Conservation (phyloP, 2,888 invertebrate species). For the Spialia ferax region DNA sequence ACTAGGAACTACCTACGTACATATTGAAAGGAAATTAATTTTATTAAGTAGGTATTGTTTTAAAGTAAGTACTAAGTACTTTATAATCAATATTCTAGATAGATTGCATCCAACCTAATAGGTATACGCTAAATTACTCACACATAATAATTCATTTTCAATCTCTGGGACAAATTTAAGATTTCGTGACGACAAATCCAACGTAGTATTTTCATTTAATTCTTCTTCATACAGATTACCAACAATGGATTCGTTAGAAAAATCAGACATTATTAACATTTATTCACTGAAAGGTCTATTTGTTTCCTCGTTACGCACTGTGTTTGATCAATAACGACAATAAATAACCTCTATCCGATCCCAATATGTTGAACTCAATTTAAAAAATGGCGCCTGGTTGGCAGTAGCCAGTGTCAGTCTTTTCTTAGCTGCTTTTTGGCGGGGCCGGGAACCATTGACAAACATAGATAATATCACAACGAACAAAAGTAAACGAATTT, state of each 20-base stretch:
- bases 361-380: not conserved
- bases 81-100: too few relatives aligned
- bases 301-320: not conserved
- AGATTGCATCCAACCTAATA: too few relatives aligned
- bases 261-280: slow-evolving; percentile 56
- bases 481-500: too few relatives aligned
- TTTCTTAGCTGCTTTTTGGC: too few relatives aligned
- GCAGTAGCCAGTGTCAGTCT: too few relatives aligned
- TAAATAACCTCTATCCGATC: not conserved
- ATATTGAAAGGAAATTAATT: too few relatives aligned
- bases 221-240: slow-evolving; percentile 68
- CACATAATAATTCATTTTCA: slow-evolving; percentile 58
- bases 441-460: too few relatives aligned
- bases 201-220: slow-evolving; percentile 60
- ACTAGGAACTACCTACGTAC: too few relatives aligned
- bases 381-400: slow-evolving; percentile 1
- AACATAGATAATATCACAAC: too few relatives aligned
- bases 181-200: slow-evolving; percentile 63
- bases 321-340: slow-evolving; percentile 21
- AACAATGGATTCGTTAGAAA: slow-evolving; percentile 45
- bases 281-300: slow-evolving; percentile 9
- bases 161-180: slow-evolving; percentile 61
- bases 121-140: slow-evolving; percentile 53
- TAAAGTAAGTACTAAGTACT: too few relatives aligned
- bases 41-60: too few relatives aligned